These are phyloP conservation scores for Mylabris phalerata DNA, from an alignment of 1,140 invertebrate species.

Conservation along the genomic window DNA sequence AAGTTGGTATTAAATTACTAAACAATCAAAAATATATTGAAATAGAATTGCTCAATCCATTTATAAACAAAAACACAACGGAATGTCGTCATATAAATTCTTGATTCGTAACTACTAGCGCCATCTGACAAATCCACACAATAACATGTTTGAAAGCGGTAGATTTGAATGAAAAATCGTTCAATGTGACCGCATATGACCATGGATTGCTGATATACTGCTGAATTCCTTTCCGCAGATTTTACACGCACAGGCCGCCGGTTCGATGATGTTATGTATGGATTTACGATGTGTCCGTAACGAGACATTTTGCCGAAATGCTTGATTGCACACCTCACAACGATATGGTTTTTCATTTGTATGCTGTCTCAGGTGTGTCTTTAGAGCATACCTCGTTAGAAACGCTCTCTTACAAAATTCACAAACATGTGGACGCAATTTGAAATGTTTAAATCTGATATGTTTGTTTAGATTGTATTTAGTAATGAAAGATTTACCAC, in stretches of 20 bases:
- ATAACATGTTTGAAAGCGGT: not conserved
- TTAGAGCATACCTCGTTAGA: constrained; percentile 1
- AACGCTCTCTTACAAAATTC: constrained; percentile 5
- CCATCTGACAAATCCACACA: too few relatives aligned
- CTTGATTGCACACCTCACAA: constrained; percentile 4
- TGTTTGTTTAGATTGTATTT: constrained; percentile 5
- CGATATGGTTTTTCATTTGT: constrained; percentile 11
- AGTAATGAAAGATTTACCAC: constrained; percentile 7
- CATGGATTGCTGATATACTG: not conserved
- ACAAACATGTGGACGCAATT: constrained; percentile 6
- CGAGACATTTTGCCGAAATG: constrained; percentile 9
- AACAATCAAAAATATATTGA: too few relatives aligned
- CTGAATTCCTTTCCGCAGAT: constrained; percentile 2
- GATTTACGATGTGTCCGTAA: constrained; percentile 4
- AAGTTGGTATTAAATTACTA: too few relatives aligned
- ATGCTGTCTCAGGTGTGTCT: constrained; percentile 4
- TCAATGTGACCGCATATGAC: constrained; percentile 3
- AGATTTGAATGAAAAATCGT: too few relatives aligned
- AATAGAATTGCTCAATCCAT: too few relatives aligned
- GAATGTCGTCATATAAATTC: too few relatives aligned
- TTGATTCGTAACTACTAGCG: too few relatives aligned
- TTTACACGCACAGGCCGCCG: constrained; percentile 1
- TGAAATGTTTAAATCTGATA: constrained; percentile 4
- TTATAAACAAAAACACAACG: too few relatives aligned
- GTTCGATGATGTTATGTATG: constrained; percentile 5